A percentile compares a stretch with the other conserved stretches of the same genome.
Conservation (phyloP, 1,140 invertebrate genomes). For the Diabrotica virgifera region DNA sequence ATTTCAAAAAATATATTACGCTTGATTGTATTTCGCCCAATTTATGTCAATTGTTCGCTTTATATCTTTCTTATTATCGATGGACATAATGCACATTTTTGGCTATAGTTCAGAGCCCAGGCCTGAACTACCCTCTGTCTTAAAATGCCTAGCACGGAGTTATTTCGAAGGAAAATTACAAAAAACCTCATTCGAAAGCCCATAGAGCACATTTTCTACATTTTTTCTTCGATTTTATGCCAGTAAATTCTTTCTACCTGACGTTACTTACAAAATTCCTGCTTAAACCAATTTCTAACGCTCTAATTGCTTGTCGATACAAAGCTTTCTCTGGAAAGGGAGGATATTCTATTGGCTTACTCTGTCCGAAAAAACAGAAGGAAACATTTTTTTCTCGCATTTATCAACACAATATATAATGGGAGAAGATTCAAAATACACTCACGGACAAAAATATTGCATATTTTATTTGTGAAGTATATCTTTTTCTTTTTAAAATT, state of each 20-base stretch:
- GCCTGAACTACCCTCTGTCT: conserved; percentile 5
- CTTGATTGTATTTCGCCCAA: too few species aligned
- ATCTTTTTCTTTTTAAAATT: too few species aligned
- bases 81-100: too few species aligned
- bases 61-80: too few species aligned
- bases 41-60: too few species aligned
- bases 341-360: background rate
- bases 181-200: conserved; percentile 20
- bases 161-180: conserved; percentile 33
- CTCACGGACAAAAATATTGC: too few species aligned
- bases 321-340: background rate
- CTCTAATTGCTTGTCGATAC: background rate
- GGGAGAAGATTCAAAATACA: too few species aligned
- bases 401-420: too few species aligned
- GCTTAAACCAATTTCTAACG: background rate
- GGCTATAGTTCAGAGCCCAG: too few species aligned
- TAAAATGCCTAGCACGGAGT: conserved; percentile 35
- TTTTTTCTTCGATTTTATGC: conserved; percentile 16
- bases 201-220: conserved; percentile 15
- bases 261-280: conserved; percentile 7
- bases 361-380: background rate
- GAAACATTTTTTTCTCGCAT: background rate
- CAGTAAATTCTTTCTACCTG: conserved; percentile 14
- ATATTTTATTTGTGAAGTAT: too few species aligned
- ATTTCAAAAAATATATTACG: too few species aligned